A percentile compares a stretch with the other conserved stretches of the same genome.
These are phyloP conservation scores for Pedicia rivosa DNA, from an alignment of 2,888 invertebrate species.

Conservation along the genomic window DNA sequence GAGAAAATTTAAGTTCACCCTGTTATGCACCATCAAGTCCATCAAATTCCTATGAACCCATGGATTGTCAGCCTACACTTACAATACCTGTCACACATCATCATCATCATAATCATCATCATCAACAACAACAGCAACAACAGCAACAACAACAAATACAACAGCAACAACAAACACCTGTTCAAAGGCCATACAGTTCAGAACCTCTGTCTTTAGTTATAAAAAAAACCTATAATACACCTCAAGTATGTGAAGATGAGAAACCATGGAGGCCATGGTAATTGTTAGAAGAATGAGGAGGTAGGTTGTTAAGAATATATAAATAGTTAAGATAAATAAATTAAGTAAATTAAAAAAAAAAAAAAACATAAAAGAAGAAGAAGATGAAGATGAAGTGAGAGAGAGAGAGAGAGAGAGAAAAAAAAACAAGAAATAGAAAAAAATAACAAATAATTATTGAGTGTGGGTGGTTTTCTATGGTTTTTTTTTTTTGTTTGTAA, in stretches of 20 bases:
- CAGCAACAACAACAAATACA: conserved; percentile 8
- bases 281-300: background rate
- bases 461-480: no score
- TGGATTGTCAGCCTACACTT: conserved; percentile 29
- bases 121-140: conserved; percentile 13
- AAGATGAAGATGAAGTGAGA: background rate
- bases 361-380: background rate
- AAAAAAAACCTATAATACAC: conserved; percentile 31
- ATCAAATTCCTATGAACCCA: conserved; percentile 31
- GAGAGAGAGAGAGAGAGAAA: background rate
- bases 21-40: conserved; percentile 43
- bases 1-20: conserved; percentile 30
- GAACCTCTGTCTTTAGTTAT: conserved; percentile 58
- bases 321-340: background rate
- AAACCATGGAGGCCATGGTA: conserved; percentile 75
- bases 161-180: conserved; percentile 4
- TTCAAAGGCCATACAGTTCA: conserved; percentile 11
- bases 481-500: no score
- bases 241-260: conserved; percentile 38
- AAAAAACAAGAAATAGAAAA: no score
- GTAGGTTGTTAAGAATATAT: background rate
- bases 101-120: conserved; percentile 31
- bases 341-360: background rate
- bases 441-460: no score
- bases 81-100: conserved; percentile 23